These are phyloP conservation scores for Archaeoteleia sp. DNA, from an alignment of 2,888 invertebrate species.

Conservation along the genomic window DNA sequence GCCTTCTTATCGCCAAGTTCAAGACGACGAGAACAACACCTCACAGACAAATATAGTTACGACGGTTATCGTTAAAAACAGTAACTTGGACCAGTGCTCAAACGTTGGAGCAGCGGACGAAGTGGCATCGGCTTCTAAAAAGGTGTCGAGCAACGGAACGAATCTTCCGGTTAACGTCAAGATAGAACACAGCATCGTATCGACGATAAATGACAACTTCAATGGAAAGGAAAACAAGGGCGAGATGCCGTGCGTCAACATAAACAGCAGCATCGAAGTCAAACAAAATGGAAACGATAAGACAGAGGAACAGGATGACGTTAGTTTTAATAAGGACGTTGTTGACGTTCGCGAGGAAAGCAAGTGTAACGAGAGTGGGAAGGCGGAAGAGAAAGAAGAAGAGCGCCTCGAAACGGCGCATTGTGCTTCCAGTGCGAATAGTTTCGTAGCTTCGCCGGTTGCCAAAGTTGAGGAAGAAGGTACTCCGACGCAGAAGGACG, in stretches of 20 bases:
- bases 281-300: conserved; percentile 63
- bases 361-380: not conserved
- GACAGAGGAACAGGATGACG: conserved; percentile 52
- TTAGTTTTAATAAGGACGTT: no score
- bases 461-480: no score
- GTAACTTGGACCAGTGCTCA: conserved; percentile 57
- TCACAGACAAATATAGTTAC: conserved; percentile 56
- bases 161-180: conserved; percentile 63
- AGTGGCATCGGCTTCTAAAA: conserved; percentile 11
- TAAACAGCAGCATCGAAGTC: conserved; percentile 65
- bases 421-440: no score
- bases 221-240: conserved; percentile 59
- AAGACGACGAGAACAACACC: conserved; percentile 58
- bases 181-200: conserved; percentile 63
- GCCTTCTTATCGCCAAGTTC: conserved; percentile 57
- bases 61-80: conserved; percentile 62
- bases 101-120: conserved; percentile 15
- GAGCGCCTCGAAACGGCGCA: no score
- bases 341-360: conserved; percentile 4
- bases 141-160: conserved; percentile 30
- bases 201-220: conserved; percentile 61
- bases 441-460: no score
- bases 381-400: not conserved
- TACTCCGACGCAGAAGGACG: no score
- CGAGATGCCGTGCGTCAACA: conserved; percentile 62